phyloP scores from a whole-genome alignment of 2,113 vertebrate species.

The Scomber japonicus region DNA sequence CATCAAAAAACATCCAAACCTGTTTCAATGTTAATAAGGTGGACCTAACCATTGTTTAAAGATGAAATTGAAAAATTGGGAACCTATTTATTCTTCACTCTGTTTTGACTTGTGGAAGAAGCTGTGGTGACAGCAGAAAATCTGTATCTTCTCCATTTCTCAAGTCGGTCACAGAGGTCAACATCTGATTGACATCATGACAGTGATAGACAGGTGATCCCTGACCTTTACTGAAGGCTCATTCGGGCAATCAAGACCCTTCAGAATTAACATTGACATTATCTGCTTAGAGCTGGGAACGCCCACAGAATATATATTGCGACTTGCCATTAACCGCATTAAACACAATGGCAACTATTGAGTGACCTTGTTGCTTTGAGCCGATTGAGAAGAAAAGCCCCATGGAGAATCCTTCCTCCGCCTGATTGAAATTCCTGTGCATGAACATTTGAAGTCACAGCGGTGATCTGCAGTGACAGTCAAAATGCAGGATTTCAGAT shows the following conservation, averaged over 20 bases:
- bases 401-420: slow-evolving; percentile 10
- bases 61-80: no score
- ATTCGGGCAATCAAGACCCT: slow-evolving; percentile 53
- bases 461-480: slow-evolving; percentile 55
- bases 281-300: slow-evolving; percentile 39
- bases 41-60: no score
- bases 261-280: slow-evolving; percentile 43
- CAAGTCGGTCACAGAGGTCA: slow-evolving; percentile 40
- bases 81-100: no score
- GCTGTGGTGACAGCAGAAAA: slow-evolving; percentile 50
- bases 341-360: slow-evolving; percentile 39
- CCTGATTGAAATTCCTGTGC: slow-evolving; percentile 69
- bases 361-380: slow-evolving; percentile 50
- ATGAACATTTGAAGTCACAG: slow-evolving; percentile 32
- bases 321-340: slow-evolving; percentile 25
- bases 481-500: slow-evolving; percentile 62
- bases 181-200: slow-evolving; percentile 26
- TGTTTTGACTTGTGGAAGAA: slow-evolving; percentile 15
- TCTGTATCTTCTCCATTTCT: slow-evolving; percentile 52
- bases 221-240: slow-evolving; percentile 36
- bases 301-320: slow-evolving; percentile 50
- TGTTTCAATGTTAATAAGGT: no score
- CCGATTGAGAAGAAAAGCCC: slow-evolving; percentile 23
- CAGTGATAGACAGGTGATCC: slow-evolving; percentile 43
- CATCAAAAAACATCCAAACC: no score